Evolutionary conservation across 2,888 invertebrate genomes (phyloP).

Genomic region (Nomada ferruginata): DNA sequence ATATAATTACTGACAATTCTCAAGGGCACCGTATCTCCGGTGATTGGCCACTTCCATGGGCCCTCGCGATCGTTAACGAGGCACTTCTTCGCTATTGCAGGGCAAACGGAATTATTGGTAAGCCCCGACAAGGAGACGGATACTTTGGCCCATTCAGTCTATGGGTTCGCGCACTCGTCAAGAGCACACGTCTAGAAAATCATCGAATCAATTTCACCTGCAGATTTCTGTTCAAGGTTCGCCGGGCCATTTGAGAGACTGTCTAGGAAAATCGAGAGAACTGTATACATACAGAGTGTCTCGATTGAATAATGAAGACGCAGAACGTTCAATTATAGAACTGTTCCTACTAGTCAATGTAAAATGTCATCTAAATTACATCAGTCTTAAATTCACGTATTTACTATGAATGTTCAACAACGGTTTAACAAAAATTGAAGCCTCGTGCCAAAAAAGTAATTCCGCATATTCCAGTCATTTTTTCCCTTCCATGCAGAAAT

Average conservation of each 20-base stretch:
- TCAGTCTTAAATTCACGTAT: no score
- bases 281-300: no score
- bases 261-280: neutral
- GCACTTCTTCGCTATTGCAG: conserved; percentile 34
- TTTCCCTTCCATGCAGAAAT: no score
- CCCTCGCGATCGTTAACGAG: conserved; percentile 71
- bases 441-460: no score
- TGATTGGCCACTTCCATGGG: conserved; percentile 76
- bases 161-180: neutral
- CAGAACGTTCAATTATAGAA: no score
- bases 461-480: no score
- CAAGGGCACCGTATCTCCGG: conserved; percentile 69
- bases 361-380: no score
- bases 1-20: conserved; percentile 76
- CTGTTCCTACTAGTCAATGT: no score
- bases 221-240: neutral
- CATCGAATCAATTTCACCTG: conserved; percentile 7
- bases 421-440: no score
- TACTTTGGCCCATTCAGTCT: neutral
- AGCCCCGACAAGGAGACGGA: conserved; percentile 28
- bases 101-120: conserved; percentile 39
- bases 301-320: no score
- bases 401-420: no score
- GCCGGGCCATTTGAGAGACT: conserved; percentile 2
- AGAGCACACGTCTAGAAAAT: neutral